These are phyloP conservation scores for Hirtodrosophila histrioides DNA, from an alignment of 2,888 invertebrate species.

Conservation along the genomic window DNA sequence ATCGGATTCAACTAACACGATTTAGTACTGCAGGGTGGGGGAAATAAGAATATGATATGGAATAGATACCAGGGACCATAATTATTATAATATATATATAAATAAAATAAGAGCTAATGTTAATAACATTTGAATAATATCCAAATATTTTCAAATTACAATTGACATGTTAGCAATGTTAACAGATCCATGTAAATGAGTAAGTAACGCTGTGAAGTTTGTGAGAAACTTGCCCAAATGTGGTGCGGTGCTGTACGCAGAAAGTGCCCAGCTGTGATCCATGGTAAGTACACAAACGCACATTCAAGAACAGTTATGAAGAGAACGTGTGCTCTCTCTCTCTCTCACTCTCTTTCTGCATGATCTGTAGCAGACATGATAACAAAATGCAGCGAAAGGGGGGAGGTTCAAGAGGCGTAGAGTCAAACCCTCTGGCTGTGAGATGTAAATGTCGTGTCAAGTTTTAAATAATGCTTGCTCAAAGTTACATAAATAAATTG, in stretches of 20 bases:
- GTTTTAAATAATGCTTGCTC: conserved; percentile 17
- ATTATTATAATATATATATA: too few species aligned
- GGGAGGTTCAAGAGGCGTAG: conserved; percentile 1
- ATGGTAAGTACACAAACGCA: not conserved
- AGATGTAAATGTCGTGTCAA: conserved; percentile 10
- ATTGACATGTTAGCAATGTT: not conserved
- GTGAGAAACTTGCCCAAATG: conserved; percentile 13
- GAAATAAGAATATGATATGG: too few species aligned
- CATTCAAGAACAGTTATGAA: conserved; percentile 16
- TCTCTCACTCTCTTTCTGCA: not conserved
- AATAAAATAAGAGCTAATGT: too few species aligned
- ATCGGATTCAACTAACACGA: too few species aligned
- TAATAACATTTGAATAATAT: too few species aligned
- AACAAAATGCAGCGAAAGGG: conserved; percentile 15
- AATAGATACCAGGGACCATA: too few species aligned
- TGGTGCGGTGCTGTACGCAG: conserved; percentile 42
- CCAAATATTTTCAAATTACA: too few species aligned
- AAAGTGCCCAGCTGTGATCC: conserved; percentile 21
- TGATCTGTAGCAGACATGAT: conserved; percentile 28
- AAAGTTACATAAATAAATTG: conserved; percentile 5
- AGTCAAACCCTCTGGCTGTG: not conserved
- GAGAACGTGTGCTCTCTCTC: not conserved
- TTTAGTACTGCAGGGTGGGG: too few species aligned
- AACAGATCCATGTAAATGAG: not conserved
- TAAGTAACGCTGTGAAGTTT: not conserved